Conservation (phyloP, 92 coral and sea anemone species). For the Umimayanthus chanpuru region DNA sequence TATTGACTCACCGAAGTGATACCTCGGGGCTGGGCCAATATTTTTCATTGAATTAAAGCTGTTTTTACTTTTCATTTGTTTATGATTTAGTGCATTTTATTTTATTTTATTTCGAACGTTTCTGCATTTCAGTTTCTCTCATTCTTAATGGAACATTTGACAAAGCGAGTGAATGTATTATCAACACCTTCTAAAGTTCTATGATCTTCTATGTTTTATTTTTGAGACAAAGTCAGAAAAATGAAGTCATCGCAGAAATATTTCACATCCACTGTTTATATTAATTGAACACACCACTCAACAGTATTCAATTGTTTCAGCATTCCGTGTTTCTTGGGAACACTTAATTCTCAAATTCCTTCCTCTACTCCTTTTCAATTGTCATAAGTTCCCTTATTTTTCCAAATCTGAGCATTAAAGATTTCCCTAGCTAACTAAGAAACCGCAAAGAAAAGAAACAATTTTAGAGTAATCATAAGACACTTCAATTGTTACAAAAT, state of each 20-base stretch:
- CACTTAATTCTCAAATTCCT: no score
- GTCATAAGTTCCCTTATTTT: background rate
- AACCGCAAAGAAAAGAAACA: constrained; percentile 13
- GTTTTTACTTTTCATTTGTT: background rate
- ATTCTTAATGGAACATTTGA: no score
- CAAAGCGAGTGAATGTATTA: no score
- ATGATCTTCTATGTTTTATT: background rate
- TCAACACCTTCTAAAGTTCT: background rate
- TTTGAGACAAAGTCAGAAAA: background rate
- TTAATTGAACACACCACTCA: background rate
- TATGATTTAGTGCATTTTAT: background rate
- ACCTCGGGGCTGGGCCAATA: constrained; percentile 10
- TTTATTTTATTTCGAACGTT: background rate
- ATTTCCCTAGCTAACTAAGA: background rate
- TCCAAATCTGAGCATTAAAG: background rate
- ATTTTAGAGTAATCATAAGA: background rate
- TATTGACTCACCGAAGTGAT: background rate
- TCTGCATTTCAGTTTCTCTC: background rate
- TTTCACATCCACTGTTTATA: background rate
- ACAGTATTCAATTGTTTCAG: no score
- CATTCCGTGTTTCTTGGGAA: no score
- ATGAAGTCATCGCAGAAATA: background rate
- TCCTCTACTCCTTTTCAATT: background rate
- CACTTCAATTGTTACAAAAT: background rate
- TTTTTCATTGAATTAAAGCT: background rate